These are phyloP conservation scores for Philypnodon macrostomus DNA, from an alignment of 2,797 vertebrate species.

Conservation along the genomic window DNA sequence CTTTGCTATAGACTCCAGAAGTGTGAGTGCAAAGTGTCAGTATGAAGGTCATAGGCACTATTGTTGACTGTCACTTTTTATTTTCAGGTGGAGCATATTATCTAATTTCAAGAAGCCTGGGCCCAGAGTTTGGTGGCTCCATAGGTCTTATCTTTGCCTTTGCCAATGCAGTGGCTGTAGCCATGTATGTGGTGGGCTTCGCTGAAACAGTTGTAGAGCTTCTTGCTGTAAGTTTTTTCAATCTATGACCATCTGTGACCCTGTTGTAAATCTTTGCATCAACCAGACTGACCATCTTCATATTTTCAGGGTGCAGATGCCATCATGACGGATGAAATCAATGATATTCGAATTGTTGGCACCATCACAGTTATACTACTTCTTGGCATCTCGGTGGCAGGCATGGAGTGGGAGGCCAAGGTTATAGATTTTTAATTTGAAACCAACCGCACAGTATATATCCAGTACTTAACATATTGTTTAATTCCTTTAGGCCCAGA, in stretches of 20 bases:
- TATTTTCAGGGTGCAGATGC: constrained; percentile 71
- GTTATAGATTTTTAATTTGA: constrained; percentile 60
- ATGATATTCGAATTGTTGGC: constrained; percentile 93
- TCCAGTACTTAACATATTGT: not conserved
- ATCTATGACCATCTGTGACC: too few species aligned
- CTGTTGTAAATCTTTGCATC: not conserved
- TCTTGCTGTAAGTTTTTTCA: constrained; percentile 77
- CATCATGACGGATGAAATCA: constrained; percentile 85
- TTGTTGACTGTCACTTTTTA: constrained; percentile 1
- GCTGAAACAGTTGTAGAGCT: constrained; percentile 93
- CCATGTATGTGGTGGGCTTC: constrained; percentile 99
- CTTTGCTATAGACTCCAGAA: too few species aligned
- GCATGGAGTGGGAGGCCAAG: constrained; percentile 99
- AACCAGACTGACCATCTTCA: not conserved
- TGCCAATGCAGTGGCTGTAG: constrained; percentile 96
- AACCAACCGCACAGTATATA: not conserved
- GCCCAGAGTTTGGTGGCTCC: constrained; percentile 96
- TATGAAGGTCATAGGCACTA: too few species aligned
- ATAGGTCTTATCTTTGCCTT: constrained; percentile 98
- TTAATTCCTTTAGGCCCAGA: constrained; percentile 85
- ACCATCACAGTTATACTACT: constrained; percentile 91
- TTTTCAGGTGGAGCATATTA: constrained; percentile 93
- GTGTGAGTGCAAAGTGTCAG: too few species aligned
- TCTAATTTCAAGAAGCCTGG: constrained; percentile 95
- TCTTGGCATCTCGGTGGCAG: constrained; percentile 93